Conservation (phyloP, 2,113 vertebrate species). For the Engraulis encrasicolus region DNA sequence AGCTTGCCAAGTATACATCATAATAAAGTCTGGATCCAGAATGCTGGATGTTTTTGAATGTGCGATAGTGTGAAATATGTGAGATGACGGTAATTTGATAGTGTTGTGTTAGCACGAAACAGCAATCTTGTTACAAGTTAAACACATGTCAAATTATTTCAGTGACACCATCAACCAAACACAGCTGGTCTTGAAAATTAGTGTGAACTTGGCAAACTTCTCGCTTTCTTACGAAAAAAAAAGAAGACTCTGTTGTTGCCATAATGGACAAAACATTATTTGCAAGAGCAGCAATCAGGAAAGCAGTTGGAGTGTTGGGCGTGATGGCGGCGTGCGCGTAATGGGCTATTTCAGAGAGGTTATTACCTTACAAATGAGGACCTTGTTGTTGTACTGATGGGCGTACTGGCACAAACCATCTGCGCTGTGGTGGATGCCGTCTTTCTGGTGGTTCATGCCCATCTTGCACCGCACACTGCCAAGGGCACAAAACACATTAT, state of each 20-base stretch:
- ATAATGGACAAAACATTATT: not conserved
- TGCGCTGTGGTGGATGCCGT: slow-evolving; percentile 75
- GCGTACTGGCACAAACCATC: slow-evolving; percentile 79
- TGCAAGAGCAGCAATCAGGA: not conserved
- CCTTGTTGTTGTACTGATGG: slow-evolving; percentile 84
- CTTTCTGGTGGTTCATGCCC: slow-evolving; percentile 82
- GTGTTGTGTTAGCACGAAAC: not conserved
- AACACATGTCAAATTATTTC: not conserved
- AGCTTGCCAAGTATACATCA: not conserved
- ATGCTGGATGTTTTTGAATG: not conserved
- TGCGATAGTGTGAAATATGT: not conserved
- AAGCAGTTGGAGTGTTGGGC: not conserved
- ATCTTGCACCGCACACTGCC: slow-evolving; percentile 78
- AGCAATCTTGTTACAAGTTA: not conserved
- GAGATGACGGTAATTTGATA: not conserved
- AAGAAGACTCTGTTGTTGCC: not conserved
- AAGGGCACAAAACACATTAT: not conserved
- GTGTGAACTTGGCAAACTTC: not conserved
- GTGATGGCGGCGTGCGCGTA: not conserved
- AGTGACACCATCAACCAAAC: not conserved
- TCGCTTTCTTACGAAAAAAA: not conserved
- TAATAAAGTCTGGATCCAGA: not conserved
- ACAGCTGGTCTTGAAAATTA: not conserved
- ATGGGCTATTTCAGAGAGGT: not conserved
- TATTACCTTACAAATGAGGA: slow-evolving; percentile 81